These are phyloP conservation scores for Lepidocolaptes lacrymiger DNA, from an alignment of 2,797 vertebrate species.

Conservation along the genomic window DNA sequence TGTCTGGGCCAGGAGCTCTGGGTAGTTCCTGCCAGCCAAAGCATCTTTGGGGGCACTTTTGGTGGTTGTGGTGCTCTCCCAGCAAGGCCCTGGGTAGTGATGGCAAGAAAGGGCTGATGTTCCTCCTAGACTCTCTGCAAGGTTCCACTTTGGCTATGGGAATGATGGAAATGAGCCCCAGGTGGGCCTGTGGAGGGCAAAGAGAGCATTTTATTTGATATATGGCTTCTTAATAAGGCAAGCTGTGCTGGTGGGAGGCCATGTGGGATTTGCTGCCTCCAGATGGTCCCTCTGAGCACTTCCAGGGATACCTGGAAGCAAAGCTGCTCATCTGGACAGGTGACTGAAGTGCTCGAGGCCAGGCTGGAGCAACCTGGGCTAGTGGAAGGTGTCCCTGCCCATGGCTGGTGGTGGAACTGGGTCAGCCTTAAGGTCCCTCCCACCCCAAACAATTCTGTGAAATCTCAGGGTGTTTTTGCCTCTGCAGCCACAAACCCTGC, in stretches of 20 bases:
- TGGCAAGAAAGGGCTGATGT: not conserved
- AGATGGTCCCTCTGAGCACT: not conserved
- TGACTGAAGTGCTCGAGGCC: not conserved
- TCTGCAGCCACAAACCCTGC: not conserved
- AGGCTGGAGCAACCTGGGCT: not conserved
- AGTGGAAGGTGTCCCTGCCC: fast-evolving
- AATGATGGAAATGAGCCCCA: not conserved
- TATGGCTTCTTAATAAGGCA: not conserved
- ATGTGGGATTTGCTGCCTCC: not conserved
- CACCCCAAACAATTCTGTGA: fast-evolving
- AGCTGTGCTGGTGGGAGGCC: not conserved
- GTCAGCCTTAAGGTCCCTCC: not conserved
- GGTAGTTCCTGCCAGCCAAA: not conserved
- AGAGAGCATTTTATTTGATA: not conserved
- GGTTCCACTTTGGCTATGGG: fast-evolving
- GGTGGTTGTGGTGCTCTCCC: not conserved
- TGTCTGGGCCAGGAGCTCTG: fast-evolving
- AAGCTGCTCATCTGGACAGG: not conserved
- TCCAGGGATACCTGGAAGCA: not conserved
- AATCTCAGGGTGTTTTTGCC: not conserved
- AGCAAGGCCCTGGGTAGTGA: fast-evolving
- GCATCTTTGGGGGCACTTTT: not conserved
- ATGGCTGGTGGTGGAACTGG: not conserved
- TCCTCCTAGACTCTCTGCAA: not conserved
- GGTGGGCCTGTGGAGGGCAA: not conserved